Percentiles rank a stretch among this genome's conserved stretches.
phyloP scores from a whole-genome alignment of 2,113 vertebrate species.

The Mus pahari region DNA sequence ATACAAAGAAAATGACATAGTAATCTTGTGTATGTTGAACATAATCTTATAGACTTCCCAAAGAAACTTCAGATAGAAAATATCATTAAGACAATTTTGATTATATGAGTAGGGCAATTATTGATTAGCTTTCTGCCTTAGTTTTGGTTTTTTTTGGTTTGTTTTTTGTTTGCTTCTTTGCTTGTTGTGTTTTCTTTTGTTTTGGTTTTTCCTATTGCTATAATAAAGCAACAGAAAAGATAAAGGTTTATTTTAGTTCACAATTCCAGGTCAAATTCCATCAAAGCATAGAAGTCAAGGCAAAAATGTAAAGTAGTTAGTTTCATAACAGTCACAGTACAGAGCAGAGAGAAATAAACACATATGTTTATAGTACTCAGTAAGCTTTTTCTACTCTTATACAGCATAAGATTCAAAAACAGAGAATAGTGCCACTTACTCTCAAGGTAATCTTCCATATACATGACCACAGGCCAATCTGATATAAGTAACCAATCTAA shows the following conservation, averaged over 20 bases:
- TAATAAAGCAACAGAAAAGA: background rate
- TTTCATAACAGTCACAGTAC: background rate
- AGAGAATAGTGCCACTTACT: background rate
- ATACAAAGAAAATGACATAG: background rate
- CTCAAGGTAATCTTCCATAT: background rate
- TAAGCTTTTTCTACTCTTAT: background rate
- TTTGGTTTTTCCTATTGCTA: background rate
- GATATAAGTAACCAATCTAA: background rate
- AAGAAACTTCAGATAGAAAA: background rate
- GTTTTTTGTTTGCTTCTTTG: no score
- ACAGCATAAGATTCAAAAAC: background rate
- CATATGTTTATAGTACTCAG: background rate
- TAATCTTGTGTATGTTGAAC: background rate
- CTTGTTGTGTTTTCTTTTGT: no score
- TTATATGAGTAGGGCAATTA: slow-evolving; percentile 26
- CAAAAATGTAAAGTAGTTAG: background rate
- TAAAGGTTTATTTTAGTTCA: background rate
- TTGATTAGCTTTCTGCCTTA: background rate
- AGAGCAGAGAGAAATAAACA: background rate
- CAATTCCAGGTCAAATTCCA: background rate
- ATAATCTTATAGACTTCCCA: background rate
- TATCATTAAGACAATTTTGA: slow-evolving; percentile 36
- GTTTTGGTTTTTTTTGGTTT: no score
- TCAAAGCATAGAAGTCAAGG: background rate
- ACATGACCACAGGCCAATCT: background rate